Evolutionary conservation across 2,113 vertebrate genomes (phyloP), one percentile per base, ranked within the genome.

Genomic region (Hymenochirus boettgeri): DNA sequence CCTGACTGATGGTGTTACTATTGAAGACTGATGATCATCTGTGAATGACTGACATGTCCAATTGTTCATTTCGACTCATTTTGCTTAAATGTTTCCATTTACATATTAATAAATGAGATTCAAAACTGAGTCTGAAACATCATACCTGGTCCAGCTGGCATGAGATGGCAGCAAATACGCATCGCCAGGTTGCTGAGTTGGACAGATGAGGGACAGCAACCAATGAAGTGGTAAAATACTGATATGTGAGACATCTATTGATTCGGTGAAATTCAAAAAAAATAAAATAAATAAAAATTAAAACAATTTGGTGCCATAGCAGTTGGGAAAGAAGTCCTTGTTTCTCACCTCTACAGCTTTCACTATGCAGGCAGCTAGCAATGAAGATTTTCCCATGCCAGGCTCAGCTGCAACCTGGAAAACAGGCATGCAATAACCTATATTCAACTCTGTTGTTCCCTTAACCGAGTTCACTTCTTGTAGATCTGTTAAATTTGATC

Each of bases 221-320:
- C 66, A 21, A 61, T 39, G 47, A 70, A 70, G 48, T 70, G 66
- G 37, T 61, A 70, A 61, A 70, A 70, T 18, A 61, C 35, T 7
- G 24, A 35, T 15, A 15, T 50, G 24, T 31, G 3, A 33, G 66
- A 37, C 6, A 54, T 15, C 66, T 70, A 50, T 24, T 55, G 17
- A 55, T 31, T 6, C 15, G 6, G 18, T 3, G 5, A 12, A 25
- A 3, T 5, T 22, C 19, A 50, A n/a, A 50, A 15, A 7, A 52
- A 9, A 24, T 52, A 1, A 22, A 3, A 2, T 2, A 27, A 26
- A 53, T 53, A 15, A 4, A 42, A 15, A 10, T 10, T 10, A 7
- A 15, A 4, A 7, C 39, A 42, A 4, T 4, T 4, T 42, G 2
- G 10, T 15, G 11, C 15, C n/a, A 27, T 13, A 18, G 11, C n/a